Percentiles rank a stretch among this genome's conserved stretches.
These are phyloP conservation scores for Napeogenes sylphis DNA, from an alignment of 2,888 invertebrate species.

Conservation along the genomic window DNA sequence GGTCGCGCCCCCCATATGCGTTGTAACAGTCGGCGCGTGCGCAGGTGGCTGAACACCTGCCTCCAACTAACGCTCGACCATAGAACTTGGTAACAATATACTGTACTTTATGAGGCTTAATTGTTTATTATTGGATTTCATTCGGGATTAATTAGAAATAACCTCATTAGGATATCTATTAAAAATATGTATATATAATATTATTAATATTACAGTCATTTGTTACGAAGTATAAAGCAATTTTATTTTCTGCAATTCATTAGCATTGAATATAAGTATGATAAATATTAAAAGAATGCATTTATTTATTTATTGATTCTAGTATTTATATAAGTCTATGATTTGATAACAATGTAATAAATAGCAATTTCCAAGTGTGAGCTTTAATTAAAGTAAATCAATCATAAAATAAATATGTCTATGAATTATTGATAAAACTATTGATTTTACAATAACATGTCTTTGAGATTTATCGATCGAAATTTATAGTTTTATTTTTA, in stretches of 20 bases:
- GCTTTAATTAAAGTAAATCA: not conserved
- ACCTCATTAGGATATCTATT: no score
- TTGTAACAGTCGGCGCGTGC: conserved; percentile 68
- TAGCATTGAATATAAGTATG: no score
- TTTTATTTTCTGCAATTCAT: no score
- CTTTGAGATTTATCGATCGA: conserved; percentile 29
- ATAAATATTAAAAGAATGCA: no score
- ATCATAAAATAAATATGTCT: no score
- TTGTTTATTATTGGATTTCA: not conserved
- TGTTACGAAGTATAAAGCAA: no score
- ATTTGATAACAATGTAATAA: conserved; percentile 51
- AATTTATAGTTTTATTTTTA: conserved; percentile 38
- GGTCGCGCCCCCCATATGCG: conserved; percentile 49
- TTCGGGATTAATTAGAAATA: no score
- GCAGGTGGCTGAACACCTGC: conserved; percentile 77
- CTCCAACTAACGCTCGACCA: conserved; percentile 27
- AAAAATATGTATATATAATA: no score
- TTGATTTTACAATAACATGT: conserved; percentile 15
- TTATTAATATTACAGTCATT: no score
- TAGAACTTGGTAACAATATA: conserved; percentile 29
- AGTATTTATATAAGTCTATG: conserved; percentile 14
- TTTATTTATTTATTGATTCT: not conserved
- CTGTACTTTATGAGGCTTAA: conserved; percentile 24
- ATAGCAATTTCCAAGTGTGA: conserved; percentile 24
- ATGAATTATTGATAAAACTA: conserved; percentile 27